Evolutionary conservation across 1,140 invertebrate genomes (phyloP).

Genomic region (Pseudomyrmex pallidus): DNA sequence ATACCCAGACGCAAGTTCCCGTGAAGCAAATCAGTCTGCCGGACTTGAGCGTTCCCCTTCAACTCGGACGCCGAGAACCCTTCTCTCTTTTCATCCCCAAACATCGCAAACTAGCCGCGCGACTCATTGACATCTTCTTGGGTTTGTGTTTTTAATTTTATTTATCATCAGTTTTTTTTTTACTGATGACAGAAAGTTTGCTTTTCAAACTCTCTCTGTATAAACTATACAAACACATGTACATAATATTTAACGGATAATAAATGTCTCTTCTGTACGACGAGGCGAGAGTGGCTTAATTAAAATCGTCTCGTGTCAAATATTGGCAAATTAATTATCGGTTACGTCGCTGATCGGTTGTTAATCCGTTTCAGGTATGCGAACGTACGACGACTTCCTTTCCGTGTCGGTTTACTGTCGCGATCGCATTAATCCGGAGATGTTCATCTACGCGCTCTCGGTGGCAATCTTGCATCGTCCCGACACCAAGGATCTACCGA

Average conservation of each 20-base stretch:
- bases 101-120: conserved; percentile 89
- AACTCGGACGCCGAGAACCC: conserved; percentile 88
- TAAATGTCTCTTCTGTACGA: too few relatives aligned
- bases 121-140: conserved; percentile 91
- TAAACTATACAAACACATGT: neutral
- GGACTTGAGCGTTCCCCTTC: conserved; percentile 88
- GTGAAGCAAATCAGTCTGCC: conserved; percentile 89
- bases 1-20: conserved; percentile 85
- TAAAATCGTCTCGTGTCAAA: neutral
- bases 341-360: neutral
- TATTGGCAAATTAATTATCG: too few relatives aligned
- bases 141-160: conserved; percentile 78
- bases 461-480: conserved; percentile 91
- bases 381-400: conserved; percentile 89
- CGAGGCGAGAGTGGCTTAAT: neutral
- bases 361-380: conserved; percentile 85
- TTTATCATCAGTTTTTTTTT: neutral
- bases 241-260: neutral
- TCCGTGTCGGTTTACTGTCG: conserved; percentile 90
- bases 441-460: conserved; percentile 92
- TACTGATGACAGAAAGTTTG: neutral
- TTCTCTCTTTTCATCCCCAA: conserved; percentile 92
- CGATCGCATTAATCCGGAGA: conserved; percentile 90
- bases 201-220: neutral
- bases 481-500: conserved; percentile 89